Evolutionary conservation across 1,140 invertebrate genomes (phyloP).

Genomic region (Drosophila teissieri): DNA sequence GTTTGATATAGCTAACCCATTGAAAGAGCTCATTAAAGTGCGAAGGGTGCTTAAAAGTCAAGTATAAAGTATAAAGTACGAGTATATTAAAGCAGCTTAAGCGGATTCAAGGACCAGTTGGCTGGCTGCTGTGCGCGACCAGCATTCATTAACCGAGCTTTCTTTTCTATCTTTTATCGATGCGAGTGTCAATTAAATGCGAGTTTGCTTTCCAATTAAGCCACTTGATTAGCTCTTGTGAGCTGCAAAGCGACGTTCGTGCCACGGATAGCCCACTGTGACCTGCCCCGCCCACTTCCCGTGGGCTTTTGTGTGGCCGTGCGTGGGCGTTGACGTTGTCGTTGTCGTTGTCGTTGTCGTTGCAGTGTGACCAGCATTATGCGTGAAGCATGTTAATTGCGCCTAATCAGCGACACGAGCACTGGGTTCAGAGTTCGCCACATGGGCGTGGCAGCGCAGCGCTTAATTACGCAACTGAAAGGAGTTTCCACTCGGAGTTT

Average conservation of each 20-base stretch:
- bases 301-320: neutral
- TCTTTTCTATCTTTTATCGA: slow-evolving; percentile 50
- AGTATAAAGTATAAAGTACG: neutral
- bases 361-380: slow-evolving; percentile 50
- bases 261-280: too few relatives aligned
- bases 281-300: slow-evolving; percentile 9
- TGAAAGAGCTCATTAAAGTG: slow-evolving; percentile 7
- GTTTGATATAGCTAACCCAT: neutral
- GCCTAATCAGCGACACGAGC: slow-evolving; percentile 63
- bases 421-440: slow-evolving; percentile 13
- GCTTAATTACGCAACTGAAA: slow-evolving; percentile 66
- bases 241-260: slow-evolving; percentile 13
- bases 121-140: slow-evolving; percentile 12
- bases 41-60: neutral
- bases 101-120: neutral
- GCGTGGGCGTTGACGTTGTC: slow-evolving; percentile 31
- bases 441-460: slow-evolving; percentile 51
- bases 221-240: slow-evolving; percentile 73
- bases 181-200: slow-evolving; percentile 71
- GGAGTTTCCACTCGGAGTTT: slow-evolving; percentile 4
- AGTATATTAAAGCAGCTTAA: slow-evolving; percentile 23
- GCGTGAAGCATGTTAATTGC: slow-evolving; percentile 77
- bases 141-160: slow-evolving; percentile 36
- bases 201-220: slow-evolving; percentile 81
- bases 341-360: slow-evolving; percentile 34